A percentile compares a stretch with the other conserved stretches of the same genome.
These are phyloP conservation scores for Spodoptera exigua DNA, from an alignment of 2,888 invertebrate genomes.

Conservation along the genomic window DNA sequence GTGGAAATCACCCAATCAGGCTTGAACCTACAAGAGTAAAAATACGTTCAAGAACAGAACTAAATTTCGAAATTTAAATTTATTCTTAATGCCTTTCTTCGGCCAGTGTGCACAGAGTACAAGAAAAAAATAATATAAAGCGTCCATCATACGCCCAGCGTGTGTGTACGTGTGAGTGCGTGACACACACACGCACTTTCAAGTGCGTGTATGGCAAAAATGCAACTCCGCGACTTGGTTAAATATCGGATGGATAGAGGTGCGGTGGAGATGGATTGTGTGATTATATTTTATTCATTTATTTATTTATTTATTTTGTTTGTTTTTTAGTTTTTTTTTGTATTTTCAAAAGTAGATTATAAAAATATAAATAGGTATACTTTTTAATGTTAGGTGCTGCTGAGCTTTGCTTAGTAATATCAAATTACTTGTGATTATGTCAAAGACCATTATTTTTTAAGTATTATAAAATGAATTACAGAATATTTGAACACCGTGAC, in stretches of 20 bases:
- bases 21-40: no score
- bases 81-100: slow-evolving; percentile 53
- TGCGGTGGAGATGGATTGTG: slow-evolving; percentile 59
- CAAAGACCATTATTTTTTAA: no score
- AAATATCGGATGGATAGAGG: slow-evolving; percentile 80
- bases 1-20: no score
- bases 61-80: slow-evolving; percentile 42
- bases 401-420: no score
- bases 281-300: neutral
- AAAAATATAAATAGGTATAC: no score
- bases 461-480: no score
- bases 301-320: neutral
- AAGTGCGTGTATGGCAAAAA: slow-evolving; percentile 87
- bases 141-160: slow-evolving; percentile 66
- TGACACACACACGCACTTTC: slow-evolving; percentile 64
- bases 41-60: no score
- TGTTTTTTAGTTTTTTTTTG: neutral
- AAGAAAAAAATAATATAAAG: slow-evolving; percentile 60
- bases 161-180: slow-evolving; percentile 55
- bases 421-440: no score
- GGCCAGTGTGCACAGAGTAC: slow-evolving; percentile 57
- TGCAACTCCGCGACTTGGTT: slow-evolving; percentile 87
- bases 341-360: neutral
- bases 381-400: no score
- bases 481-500: no score